A percentile compares a stretch with the other conserved stretches of the same genome.
phyloP scores from a whole-genome alignment of 2,113 vertebrate species.

The Macrotus californicus region DNA sequence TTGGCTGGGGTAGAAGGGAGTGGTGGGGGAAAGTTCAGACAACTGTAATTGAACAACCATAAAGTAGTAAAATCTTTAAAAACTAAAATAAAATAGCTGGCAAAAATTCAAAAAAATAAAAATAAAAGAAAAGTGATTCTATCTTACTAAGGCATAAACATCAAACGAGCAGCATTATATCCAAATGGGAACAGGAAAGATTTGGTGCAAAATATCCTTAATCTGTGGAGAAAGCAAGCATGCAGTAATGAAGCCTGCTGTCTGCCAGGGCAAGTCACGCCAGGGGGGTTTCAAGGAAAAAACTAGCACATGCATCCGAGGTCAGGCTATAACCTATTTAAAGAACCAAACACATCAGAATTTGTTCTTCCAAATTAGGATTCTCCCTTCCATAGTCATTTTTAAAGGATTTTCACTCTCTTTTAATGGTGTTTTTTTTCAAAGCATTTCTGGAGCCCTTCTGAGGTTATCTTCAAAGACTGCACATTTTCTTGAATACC shows the following conservation, averaged over 20 bases:
- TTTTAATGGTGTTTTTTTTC: not conserved
- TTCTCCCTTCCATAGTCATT: not conserved
- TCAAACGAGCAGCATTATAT: not conserved
- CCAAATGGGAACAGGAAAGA: fast-evolving
- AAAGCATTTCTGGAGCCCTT: not conserved
- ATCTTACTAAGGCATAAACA: not conserved
- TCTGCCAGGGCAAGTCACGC: not conserved
- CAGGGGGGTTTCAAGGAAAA: not conserved
- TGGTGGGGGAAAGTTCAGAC: too few relatives aligned
- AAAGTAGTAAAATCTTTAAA: too few relatives aligned
- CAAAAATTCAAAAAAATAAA: too few relatives aligned
- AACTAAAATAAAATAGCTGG: too few relatives aligned
- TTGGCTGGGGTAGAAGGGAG: too few relatives aligned
- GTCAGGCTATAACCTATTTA: not conserved
- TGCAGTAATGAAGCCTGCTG: fast-evolving
- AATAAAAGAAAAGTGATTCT: not conserved
- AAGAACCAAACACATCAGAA: not conserved
- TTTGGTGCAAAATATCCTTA: not conserved
- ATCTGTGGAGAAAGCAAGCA: not conserved
- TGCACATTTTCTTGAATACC: not conserved
- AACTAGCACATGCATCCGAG: not conserved
- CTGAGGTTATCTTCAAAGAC: not conserved
- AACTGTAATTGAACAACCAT: too few relatives aligned
- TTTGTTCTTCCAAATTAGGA: not conserved
- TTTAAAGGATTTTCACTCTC: not conserved